phyloP scores from a whole-genome alignment of 2,888 invertebrate species.

The Eilema sororculum region DNA sequence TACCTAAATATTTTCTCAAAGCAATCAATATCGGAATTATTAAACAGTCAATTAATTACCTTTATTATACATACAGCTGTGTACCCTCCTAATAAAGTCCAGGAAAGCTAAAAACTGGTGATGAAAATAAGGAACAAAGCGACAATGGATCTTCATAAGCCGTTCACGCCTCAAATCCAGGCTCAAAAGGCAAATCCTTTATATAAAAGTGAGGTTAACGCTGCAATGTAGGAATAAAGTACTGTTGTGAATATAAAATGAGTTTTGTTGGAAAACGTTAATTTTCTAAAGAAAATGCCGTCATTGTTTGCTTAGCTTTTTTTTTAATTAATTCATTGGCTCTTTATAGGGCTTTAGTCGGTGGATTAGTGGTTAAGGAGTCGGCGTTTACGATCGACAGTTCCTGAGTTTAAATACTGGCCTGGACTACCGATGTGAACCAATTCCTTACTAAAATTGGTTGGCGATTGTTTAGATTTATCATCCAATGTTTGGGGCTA shows the following conservation, averaged over 20 bases:
- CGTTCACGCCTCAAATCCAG: conserved; percentile 25
- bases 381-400: too few species aligned
- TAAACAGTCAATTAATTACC: too few species aligned
- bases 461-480: too few species aligned
- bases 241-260: conserved; percentile 41
- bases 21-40: too few species aligned
- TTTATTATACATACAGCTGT: too few species aligned
- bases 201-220: conserved; percentile 27
- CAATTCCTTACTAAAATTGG: too few species aligned
- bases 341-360: neutral
- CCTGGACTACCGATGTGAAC: too few species aligned
- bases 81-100: neutral
- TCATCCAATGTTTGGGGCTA: too few species aligned
- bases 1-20: too few species aligned
- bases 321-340: neutral
- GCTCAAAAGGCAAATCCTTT: conserved; percentile 31
- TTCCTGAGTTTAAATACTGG: too few species aligned
- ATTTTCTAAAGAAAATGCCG: conserved; percentile 19
- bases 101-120: neutral
- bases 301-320: neutral
- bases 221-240: conserved; percentile 26
- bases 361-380: too few species aligned
- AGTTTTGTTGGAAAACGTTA: conserved; percentile 18
- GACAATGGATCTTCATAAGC: neutral
- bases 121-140: neutral